phyloP scores from a whole-genome alignment of 2,888 invertebrate genomes.

The Eristalis arbustorum region DNA sequence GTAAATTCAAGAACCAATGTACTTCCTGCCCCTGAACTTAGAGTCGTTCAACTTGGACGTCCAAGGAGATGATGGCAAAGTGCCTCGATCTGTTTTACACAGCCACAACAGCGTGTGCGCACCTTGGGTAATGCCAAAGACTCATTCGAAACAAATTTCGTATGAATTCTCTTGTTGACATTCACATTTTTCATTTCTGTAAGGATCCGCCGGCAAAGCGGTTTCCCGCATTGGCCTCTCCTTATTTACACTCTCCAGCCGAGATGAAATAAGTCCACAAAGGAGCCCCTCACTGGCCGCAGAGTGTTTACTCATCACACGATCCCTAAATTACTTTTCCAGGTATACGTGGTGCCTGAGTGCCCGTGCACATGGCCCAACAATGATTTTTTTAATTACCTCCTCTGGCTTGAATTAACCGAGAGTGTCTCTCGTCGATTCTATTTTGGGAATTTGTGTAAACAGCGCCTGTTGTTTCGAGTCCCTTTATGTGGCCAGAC shows the following conservation, averaged over 20 bases:
- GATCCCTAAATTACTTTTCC: constrained; percentile 3
- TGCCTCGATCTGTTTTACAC: too few relatives aligned
- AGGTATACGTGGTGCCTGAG: not conserved
- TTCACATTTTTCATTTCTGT: too few relatives aligned
- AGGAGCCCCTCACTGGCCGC: not conserved
- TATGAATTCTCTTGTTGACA: too few relatives aligned
- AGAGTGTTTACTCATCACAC: not conserved
- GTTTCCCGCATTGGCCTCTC: not conserved
- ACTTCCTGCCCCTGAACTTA: too few relatives aligned
- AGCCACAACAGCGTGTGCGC: too few relatives aligned
- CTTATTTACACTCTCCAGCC: not conserved
- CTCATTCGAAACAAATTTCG: too few relatives aligned
- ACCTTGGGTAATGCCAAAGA: too few relatives aligned
- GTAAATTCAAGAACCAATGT: too few relatives aligned
- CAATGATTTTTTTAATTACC: constrained; percentile 34
- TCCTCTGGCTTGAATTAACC: constrained; percentile 6
- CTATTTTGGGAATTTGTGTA: constrained; percentile 18
- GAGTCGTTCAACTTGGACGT: too few relatives aligned
- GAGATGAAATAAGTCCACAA: not conserved
- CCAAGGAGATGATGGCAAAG: too few relatives aligned
- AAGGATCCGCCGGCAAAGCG: not conserved
- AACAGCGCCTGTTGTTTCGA: constrained; percentile 12
- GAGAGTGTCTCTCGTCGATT: constrained; percentile 41
- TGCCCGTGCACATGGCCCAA: not conserved
- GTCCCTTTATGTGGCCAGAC: constrained; percentile 23